A percentile compares a stretch with the other conserved stretches of the same genome.
Evolutionary conservation across 2,888 invertebrate species (phyloP).

Genomic region (Eurytoma californica): DNA sequence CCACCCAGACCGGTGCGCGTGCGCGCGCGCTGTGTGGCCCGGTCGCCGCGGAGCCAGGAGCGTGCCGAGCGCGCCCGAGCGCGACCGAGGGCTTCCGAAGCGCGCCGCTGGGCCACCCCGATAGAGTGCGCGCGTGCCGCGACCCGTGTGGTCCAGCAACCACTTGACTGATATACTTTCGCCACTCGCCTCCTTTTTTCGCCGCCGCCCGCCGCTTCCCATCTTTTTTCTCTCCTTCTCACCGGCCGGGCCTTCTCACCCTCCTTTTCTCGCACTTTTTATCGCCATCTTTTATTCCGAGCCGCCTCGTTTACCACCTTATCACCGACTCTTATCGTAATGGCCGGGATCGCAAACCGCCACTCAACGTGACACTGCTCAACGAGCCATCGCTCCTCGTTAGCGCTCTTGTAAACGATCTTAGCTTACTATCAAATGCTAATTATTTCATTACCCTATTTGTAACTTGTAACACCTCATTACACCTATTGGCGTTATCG

Average conservation of each 20-base stretch:
- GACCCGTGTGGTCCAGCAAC: conserved; percentile 81
- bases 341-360: background rate
- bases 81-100: conserved; percentile 57
- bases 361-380: background rate
- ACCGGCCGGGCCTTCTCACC: conserved; percentile 41
- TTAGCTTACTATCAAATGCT: too few species aligned
- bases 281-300: conserved; percentile 15
- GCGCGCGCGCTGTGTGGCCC: conserved; percentile 74
- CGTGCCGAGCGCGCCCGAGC: conserved; percentile 66
- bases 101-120: conserved; percentile 74
- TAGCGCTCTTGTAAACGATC: too few species aligned
- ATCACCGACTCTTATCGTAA: conserved; percentile 15
- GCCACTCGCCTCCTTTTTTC: conserved; percentile 40
- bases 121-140: conserved; percentile 85
- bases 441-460: too few species aligned
- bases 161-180: conserved; percentile 50
- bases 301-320: conserved; percentile 18
- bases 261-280: conserved; percentile 11
- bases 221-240: conserved; percentile 27
- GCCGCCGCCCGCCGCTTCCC: conserved; percentile 24
- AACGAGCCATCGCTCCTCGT: too few species aligned
- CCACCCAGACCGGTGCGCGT: conserved; percentile 75
- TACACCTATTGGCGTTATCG: too few species aligned
- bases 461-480: too few species aligned
- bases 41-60: conserved; percentile 62